phyloP scores from a whole-genome alignment of 2,797 vertebrate genomes.

The Halcyon smyrnensis region DNA sequence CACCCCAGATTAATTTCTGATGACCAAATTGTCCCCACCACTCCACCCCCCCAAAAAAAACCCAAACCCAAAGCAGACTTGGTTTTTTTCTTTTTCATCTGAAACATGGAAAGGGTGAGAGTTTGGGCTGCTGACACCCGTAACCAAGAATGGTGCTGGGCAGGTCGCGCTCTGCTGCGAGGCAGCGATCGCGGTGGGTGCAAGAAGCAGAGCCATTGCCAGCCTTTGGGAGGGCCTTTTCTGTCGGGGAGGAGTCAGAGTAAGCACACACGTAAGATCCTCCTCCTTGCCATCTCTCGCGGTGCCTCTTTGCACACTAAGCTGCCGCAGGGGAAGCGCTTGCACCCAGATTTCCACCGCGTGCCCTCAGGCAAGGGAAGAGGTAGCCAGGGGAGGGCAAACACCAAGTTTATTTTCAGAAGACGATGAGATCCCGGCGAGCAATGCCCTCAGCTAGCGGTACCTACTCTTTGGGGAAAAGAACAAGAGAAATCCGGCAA shows the following conservation, averaged over 20 bases:
- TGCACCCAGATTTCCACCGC: background rate
- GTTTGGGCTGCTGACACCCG: background rate
- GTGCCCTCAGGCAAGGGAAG: constrained; percentile 45
- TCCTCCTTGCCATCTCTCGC: background rate
- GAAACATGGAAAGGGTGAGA: background rate
- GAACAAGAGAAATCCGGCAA: background rate
- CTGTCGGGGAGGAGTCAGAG: background rate
- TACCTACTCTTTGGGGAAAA: constrained; percentile 36
- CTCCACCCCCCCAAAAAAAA: background rate
- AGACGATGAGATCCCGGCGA: constrained; percentile 56
- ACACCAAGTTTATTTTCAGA: constrained; percentile 22
- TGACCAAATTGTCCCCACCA: constrained; percentile 1
- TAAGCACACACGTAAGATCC: background rate
- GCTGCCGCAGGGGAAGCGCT: background rate
- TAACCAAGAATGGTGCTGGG: background rate
- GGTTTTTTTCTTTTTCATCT: background rate
- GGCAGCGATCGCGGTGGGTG: background rate
- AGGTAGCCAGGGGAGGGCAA: constrained; percentile 44
- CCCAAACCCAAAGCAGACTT: background rate
- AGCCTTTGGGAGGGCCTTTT: background rate
- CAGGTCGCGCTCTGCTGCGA: background rate
- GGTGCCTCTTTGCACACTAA: background rate
- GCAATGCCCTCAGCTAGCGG: constrained; percentile 64
- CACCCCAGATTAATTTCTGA: background rate
- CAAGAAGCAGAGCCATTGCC: background rate